Percentiles rank a stretch among this genome's conserved stretches.
Conservation (phyloP, 2,888 invertebrate genomes). For the Lithophane socia region DNA sequence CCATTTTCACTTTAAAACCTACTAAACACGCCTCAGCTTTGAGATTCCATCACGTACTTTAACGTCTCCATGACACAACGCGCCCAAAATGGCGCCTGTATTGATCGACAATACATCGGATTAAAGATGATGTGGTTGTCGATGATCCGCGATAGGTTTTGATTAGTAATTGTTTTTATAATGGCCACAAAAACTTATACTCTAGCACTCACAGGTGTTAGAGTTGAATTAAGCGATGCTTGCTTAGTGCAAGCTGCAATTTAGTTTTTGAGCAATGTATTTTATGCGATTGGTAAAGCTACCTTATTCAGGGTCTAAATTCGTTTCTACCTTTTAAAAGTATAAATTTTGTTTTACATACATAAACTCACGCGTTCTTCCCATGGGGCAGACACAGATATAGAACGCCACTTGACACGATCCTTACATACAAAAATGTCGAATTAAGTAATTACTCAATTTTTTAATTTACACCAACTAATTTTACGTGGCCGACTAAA, state of each 20-base stretch:
- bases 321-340: no score
- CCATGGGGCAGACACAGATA: no score
- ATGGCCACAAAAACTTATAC: background rate
- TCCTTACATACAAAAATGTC: no score
- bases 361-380: no score
- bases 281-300: no score
- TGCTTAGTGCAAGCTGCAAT: background rate
- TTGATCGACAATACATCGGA: constrained; percentile 35
- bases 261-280: background rate
- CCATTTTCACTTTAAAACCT: constrained; percentile 7
- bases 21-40: background rate
- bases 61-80: constrained; percentile 45
- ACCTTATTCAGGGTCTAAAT: no score
- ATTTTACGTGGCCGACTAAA: background rate
- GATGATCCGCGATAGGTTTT: background rate
- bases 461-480: background rate
- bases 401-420: no score
- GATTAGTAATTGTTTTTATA: background rate
- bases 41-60: constrained; percentile 59
- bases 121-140: constrained; percentile 12
- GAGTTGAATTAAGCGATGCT: background rate
- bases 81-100: constrained; percentile 56
- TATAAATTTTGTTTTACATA: no score
- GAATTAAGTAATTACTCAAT: no score
- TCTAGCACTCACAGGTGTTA: background rate